Base-by-base conservation (phyloP, 1,140 invertebrate species). In the Tetramorium simillimum region DNA sequence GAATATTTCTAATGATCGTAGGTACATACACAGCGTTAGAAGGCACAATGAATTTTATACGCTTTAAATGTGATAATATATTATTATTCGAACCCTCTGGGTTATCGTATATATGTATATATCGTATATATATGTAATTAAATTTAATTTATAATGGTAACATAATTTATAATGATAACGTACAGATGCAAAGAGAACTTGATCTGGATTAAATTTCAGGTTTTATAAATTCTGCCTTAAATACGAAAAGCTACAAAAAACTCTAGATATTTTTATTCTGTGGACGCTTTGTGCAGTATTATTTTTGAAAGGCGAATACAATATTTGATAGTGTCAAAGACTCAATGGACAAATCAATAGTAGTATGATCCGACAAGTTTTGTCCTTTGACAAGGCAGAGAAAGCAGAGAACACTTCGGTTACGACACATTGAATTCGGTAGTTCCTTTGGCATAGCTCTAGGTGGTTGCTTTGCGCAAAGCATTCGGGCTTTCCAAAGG, bases 381-480 rank as follows among this genome's bases (percentile, higher is more conserved):
- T 40, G 14, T 43, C 24, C 80, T 82, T 82, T 82, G 51, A 46
- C n/a, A 18, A 14, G 5, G 1, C 5, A 62, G 56, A 37, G 14
- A 70, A 56, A 56, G 16, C 63, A 33, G 37, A 14, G 65, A 56
- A 60, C 18, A 16, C 49, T 1, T 12, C 37, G 43, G 7, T 37
- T 43, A 53, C 40, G 51, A 46, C 40, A 62, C n/a, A 3, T 78
- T 46, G 21, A 78, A 78, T 28, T 49, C 24, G 10, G 24, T 12
- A 2, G 24, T 65, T 84, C 24, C 53, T 72, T 82, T 82, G 67
- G 62, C 3, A n/a, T 10, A 18, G 16, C n/a, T n/a, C n/a, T n/a
- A n/a, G n/a, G n/a, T n/a, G n/a, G n/a, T n/a, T 3, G 21, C 60
- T 12, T 73, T 33, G 12, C 37, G 28, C 24, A 60, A 80, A 51